Base-by-base conservation (phyloP, 2,888 invertebrate species). In the Lacanobia oleracea region DNA sequence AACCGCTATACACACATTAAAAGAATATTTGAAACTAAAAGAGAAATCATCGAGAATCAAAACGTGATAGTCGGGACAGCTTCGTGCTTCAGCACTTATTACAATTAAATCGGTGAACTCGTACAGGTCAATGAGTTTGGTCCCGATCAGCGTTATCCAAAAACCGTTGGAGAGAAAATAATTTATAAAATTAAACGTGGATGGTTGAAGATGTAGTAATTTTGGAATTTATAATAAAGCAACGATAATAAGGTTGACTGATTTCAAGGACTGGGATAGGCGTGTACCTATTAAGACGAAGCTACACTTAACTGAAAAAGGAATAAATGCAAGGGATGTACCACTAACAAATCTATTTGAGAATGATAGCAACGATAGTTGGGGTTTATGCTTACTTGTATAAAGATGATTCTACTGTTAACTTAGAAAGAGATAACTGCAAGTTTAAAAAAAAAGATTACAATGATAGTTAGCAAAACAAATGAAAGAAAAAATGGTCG, bases 41-140 rank as follows among this genome's bases (percentile, higher is more conserved):
- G 27, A 18, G 8, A 50, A 63, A 43, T 18, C 16, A 51, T 21
- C 0, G 18, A n/a, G 1, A 37, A 2, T 64, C 12, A n/a, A 60
- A 72, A 62, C n/a, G 23, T 43, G n/a, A 56, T 50, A 68, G 53
- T 78, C 50, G 21, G 43, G 10, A 37, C 16, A 48, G 14, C 21
- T n/a, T 45, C 9, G 8, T 48, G 21, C 8, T 8, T 67, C 75
- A 43, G 61, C 75, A 65, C 57, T 79, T 67, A 64, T 70, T 64
- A 79, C 62, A 68, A 74, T 66, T 69, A 60, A 67, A 79, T 75
- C 56, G 61, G 70, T 75, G 40, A 12, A 61, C 16, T 67, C n/a
- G 16, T 16, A 53, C 67, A 79, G 75, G 64, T 75, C 70, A 79
- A 51, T 50, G 79, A 79, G 50, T 79, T 67, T 5, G 27, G 12